These are phyloP conservation scores for Macrobrachium nipponense DNA, from an alignment of 1,140 invertebrate species.

Conservation along the genomic window DNA sequence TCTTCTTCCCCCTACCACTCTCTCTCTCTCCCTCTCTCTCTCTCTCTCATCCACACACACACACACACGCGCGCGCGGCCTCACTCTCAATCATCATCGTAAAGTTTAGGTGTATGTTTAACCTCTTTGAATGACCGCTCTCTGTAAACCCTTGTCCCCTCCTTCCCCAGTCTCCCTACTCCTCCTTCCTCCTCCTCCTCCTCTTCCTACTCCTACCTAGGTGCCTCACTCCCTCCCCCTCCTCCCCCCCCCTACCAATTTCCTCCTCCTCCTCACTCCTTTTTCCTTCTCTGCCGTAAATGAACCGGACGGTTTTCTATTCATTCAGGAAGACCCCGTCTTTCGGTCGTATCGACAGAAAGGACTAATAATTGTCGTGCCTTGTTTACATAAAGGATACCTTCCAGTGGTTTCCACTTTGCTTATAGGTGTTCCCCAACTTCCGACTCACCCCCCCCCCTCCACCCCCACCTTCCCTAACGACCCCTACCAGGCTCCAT, in stretches of 20 bases:
- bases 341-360: not conserved
- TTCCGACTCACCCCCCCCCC: slow-evolving; percentile 1
- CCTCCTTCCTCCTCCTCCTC: not conserved
- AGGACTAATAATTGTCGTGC: not conserved
- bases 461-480: not conserved
- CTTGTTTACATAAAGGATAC: too few relatives aligned
- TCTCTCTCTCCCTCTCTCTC: not conserved
- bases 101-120: too few relatives aligned
- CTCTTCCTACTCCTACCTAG: not conserved
- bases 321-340: not conserved
- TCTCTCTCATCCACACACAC: not conserved
- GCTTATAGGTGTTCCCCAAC: not conserved
- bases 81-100: not conserved
- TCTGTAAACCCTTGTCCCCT: not conserved
- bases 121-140: too few relatives aligned
- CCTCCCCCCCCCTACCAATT: not conserved
- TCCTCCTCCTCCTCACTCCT: not conserved
- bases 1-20: too few relatives aligned
- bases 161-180: not conserved
- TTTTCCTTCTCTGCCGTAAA: not conserved
- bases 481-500: not conserved
- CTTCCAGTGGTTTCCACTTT: not conserved
- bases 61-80: not conserved
- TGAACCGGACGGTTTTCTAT: not conserved
- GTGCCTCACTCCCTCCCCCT: not conserved